These are phyloP conservation scores for Shinisaurus crocodilurus DNA, from an alignment of 2,113 vertebrate species.

Conservation along the genomic window DNA sequence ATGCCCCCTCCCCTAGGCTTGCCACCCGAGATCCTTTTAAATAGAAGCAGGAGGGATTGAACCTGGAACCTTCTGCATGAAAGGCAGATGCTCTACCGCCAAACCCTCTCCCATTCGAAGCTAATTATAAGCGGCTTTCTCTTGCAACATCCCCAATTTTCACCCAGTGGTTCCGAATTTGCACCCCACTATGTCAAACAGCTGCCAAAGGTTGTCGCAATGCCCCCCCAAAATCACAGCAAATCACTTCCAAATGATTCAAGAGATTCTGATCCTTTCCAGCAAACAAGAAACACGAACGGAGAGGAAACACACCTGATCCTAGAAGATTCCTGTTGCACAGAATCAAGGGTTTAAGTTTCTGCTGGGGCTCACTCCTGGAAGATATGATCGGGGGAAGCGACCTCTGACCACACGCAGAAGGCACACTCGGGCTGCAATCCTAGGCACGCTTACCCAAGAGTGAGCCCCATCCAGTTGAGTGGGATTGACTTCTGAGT, in stretches of 20 bases:
- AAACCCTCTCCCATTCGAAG: neutral
- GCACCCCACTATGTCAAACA: neutral
- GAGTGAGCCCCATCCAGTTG: neutral
- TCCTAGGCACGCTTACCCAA: neutral
- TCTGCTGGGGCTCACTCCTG: neutral
- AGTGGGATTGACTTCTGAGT: neutral
- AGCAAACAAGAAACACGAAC: neutral
- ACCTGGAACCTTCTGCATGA: neutral
- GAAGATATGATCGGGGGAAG: neutral
- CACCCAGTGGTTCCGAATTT: neutral
- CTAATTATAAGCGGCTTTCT: neutral
- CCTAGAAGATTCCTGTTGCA: neutral
- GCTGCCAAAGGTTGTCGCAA: too few species aligned
- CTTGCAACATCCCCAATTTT: neutral
- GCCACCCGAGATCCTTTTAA: neutral
- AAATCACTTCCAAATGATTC: neutral
- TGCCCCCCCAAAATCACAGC: neutral
- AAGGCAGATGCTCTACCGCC: neutral
- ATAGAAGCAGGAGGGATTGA: neutral
- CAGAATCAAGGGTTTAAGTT: neutral
- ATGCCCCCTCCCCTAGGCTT: neutral
- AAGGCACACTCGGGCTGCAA: neutral
- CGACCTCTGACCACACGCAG: neutral
- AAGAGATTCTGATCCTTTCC: neutral
- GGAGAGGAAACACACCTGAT: neutral